A percentile compares a stretch with the other conserved stretches of the same genome.
Conservation (phyloP, 2,888 invertebrate species). For the Parnassius apollo region DNA sequence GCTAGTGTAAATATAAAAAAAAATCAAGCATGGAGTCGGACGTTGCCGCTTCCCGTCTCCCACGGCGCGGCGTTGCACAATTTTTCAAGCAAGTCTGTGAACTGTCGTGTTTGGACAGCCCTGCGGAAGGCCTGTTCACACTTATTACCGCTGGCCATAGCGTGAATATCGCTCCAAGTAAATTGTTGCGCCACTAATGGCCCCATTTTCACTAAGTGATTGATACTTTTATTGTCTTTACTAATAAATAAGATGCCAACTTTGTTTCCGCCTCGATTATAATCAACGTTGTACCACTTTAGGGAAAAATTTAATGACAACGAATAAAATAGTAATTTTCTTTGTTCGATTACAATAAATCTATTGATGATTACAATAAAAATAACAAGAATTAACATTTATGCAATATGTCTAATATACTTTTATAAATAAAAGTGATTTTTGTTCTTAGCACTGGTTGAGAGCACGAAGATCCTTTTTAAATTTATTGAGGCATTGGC, state of each 20-base stretch:
- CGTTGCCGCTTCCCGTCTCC: constrained; percentile 14
- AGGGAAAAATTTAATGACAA: neutral
- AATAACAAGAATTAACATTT: too few relatives aligned
- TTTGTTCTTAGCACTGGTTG: too few relatives aligned
- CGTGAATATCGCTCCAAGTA: constrained; percentile 6
- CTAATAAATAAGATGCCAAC: constrained; percentile 8
- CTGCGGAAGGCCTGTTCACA: constrained; percentile 15
- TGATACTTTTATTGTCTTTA: constrained; percentile 12
- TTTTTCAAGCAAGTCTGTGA: constrained; percentile 15
- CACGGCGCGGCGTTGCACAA: constrained; percentile 19
- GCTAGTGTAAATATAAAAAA: neutral
- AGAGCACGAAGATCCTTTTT: too few relatives aligned
- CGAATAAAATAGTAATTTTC: neutral
- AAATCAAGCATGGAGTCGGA: constrained; percentile 1
- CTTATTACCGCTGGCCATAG: constrained; percentile 15
- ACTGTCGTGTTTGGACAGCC: constrained; percentile 3
- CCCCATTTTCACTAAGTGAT: constrained; percentile 9
- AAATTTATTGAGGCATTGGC: too few relatives aligned
- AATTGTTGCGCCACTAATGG: constrained; percentile 9
- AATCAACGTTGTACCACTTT: neutral
- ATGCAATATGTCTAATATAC: too few relatives aligned
- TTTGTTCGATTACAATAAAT: too few relatives aligned
- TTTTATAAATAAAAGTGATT: too few relatives aligned
- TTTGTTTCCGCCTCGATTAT: neutral
- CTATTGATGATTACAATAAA: too few relatives aligned